These are phyloP conservation scores for Lasius platythorax DNA, from an alignment of 2,888 invertebrate genomes.

Conservation along the genomic window DNA sequence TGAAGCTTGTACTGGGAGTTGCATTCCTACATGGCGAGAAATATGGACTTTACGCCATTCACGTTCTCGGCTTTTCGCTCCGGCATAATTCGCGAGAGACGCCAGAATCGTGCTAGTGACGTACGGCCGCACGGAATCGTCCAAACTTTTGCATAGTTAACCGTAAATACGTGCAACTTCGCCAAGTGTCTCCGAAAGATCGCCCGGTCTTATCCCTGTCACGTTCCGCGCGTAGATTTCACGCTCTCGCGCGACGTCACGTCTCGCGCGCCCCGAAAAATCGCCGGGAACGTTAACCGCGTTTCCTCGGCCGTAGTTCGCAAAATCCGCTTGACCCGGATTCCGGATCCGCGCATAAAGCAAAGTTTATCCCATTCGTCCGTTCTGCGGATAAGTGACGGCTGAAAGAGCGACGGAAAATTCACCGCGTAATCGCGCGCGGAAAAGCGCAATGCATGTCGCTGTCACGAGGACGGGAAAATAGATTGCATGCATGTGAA, in stretches of 20 bases:
- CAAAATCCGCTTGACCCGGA: constrained; percentile 77
- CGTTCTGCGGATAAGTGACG: constrained; percentile 47
- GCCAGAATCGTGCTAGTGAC: constrained; percentile 10
- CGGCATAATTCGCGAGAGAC: constrained; percentile 16
- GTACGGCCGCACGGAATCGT: constrained; percentile 22
- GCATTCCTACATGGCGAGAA: constrained; percentile 49
- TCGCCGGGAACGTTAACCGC: constrained; percentile 58
- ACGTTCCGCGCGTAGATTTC: constrained; percentile 64
- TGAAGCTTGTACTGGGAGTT: neutral
- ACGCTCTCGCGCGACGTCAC: constrained; percentile 20
- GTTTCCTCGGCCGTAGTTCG: constrained; percentile 43
- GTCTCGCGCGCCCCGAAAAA: constrained; percentile 46
- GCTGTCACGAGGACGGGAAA: constrained; percentile 21
- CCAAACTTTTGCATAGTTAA: constrained; percentile 43
- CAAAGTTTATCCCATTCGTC: constrained; percentile 57
- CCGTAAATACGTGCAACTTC: constrained; percentile 30
- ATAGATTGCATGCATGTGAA: constrained; percentile 27
- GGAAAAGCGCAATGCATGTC: constrained; percentile 27
- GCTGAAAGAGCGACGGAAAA: constrained; percentile 40
- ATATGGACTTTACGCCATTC: constrained; percentile 22
- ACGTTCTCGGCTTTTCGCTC: constrained; percentile 32
- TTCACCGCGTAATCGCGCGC: constrained; percentile 31
- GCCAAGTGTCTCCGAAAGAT: neutral
- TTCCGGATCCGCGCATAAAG: constrained; percentile 58
- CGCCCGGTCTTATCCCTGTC: constrained; percentile 39